Evolutionary conservation across 2,888 invertebrate genomes (phyloP), one percentile per base, ranked within the genome.

Genomic region (Pheosia gnoma): DNA sequence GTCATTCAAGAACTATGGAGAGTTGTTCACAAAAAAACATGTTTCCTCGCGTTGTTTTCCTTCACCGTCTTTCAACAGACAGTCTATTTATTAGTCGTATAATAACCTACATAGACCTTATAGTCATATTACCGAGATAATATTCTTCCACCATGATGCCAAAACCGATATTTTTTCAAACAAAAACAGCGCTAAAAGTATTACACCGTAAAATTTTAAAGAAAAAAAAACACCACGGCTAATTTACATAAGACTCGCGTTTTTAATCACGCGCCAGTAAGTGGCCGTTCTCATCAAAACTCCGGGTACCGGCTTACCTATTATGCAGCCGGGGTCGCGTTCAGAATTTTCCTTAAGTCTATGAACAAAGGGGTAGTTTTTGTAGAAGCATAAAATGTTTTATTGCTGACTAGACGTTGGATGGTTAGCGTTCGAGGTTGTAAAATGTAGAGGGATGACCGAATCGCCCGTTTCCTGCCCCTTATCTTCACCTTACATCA

Each of bases 341-440:
- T 53, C 43, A 36, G 58, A 83, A 82, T 82, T 79, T 78, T 83
- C 82, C 83, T 85, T 81, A 80, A 83, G 63, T 83, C 83, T 78
- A 65, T 66, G 75, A 79, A 85, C 82, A 84, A 84, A 84, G 77
- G 60, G 60, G 54, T 54, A 41, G 56, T 59, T 65, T 71, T 64
- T 25, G 25, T 61, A 57, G 58, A 59, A 56, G 63, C 65, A 64
- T 64, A 61, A 68, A 67, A 58, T 58, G 37, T 63, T 65, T 68
- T 63, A 25, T 25, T 25, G 25, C 25, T 25, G 25, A 25, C 25
- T 25, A 25, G 25, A 25, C 25, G 25, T 25, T 25, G 25, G 2
- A 25, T 25, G 25, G 1, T 25, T 25, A 25, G 2, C 2, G 0
- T 25, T 25, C 25, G 25, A 25, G 25, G 25, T 41, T 41, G 5